phyloP scores from a whole-genome alignment of 2,888 invertebrate species.

The Volucella inanis region DNA sequence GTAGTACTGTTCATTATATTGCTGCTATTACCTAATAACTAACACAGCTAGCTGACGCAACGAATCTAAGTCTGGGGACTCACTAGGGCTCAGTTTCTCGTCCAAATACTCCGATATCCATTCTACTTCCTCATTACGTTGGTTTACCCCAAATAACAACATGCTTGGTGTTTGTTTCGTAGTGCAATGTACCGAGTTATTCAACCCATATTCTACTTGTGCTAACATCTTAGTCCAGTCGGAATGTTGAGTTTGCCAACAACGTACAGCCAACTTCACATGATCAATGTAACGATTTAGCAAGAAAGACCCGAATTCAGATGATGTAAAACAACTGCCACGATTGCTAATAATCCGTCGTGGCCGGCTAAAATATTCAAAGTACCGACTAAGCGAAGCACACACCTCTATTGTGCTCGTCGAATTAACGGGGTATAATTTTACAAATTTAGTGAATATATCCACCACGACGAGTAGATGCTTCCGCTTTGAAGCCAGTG shows the following conservation, averaged over 20 bases:
- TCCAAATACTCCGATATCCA: constrained; percentile 25
- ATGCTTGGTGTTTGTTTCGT: too few relatives aligned
- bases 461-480: too few relatives aligned
- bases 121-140: too few relatives aligned
- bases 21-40: constrained; percentile 26
- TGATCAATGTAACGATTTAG: constrained; percentile 72
- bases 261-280: constrained; percentile 75
- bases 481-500: too few relatives aligned
- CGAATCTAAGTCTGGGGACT: neutral
- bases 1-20: constrained; percentile 19
- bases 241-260: constrained; percentile 38
- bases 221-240: constrained; percentile 43
- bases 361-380: too few relatives aligned
- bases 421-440: neutral
- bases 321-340: constrained; percentile 76
- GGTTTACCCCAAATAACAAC: too few relatives aligned
- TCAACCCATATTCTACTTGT: constrained; percentile 30
- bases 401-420: constrained; percentile 1
- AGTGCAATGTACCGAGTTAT: constrained; percentile 32
- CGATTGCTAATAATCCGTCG: too few relatives aligned
- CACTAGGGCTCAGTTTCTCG: neutral
- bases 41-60: constrained; percentile 7
- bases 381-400: too few relatives aligned
- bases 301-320: too few relatives aligned
- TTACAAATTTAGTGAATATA: constrained; percentile 77